These are phyloP conservation scores for Sebastes steindachneri DNA, from an alignment of 2,797 vertebrate species.

Conservation along the genomic window DNA sequence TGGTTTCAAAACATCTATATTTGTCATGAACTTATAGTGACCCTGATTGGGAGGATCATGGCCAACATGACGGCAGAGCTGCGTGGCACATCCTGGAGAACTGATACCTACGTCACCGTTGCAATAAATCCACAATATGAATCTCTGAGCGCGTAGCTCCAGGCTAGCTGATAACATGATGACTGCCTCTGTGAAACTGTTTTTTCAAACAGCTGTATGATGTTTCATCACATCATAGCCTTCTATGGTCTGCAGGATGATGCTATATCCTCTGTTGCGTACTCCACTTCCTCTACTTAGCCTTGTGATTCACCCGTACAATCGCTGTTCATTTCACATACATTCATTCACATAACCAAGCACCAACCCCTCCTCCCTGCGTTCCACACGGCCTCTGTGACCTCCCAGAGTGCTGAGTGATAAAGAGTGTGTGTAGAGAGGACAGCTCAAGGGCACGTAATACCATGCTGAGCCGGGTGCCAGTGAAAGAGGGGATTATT, in stretches of 20 bases:
- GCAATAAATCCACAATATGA: background rate
- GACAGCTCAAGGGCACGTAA: constrained; percentile 67
- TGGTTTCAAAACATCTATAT: background rate
- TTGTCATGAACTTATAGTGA: background rate
- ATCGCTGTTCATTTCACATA: background rate
- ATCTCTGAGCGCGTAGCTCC: background rate
- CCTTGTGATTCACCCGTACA: background rate
- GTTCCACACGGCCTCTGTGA: constrained; percentile 15
- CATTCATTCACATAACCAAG: background rate
- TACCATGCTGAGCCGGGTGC: constrained; percentile 56
- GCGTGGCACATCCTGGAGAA: background rate
- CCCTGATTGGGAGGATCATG: background rate
- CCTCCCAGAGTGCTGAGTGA: constrained; percentile 4
- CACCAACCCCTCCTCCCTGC: background rate
- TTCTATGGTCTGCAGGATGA: background rate
- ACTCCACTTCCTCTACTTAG: background rate
- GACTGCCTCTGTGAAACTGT: background rate
- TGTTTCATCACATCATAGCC: background rate
- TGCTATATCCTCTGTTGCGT: background rate
- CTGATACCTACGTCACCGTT: background rate
- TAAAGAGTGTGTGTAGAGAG: constrained; percentile 17
- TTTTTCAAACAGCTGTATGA: background rate
- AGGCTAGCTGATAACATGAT: background rate
- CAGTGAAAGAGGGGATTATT: constrained; percentile 72
- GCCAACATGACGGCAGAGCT: background rate